phyloP scores from a whole-genome alignment of 2,113 vertebrate genomes.

The Delphinapterus leucas region DNA sequence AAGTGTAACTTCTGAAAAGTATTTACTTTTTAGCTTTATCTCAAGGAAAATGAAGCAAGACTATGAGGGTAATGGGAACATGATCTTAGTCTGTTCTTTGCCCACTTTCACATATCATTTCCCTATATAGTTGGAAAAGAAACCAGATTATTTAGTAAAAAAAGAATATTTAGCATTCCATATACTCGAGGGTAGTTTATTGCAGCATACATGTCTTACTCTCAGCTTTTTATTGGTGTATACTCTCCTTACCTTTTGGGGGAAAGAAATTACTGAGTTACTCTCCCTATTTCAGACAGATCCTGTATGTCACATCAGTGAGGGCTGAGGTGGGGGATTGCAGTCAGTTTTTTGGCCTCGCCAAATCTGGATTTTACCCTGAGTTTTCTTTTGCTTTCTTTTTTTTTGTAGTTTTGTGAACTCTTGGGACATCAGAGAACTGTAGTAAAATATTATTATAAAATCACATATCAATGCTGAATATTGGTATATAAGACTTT shows the following conservation, averaged over 20 bases:
- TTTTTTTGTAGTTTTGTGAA: not conserved
- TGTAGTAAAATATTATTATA: not conserved
- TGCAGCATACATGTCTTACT: not conserved
- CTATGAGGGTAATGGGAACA: not conserved
- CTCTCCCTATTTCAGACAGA: not conserved
- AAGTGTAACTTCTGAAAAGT: conserved; percentile 1
- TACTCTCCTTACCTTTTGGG: not conserved
- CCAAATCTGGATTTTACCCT: not conserved
- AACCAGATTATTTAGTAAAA: not conserved
- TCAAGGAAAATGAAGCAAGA: not conserved
- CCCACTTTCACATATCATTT: not conserved
- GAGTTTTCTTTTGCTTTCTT: not conserved
- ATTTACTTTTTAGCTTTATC: not conserved
- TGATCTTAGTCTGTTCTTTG: not conserved
- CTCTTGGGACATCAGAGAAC: not conserved
- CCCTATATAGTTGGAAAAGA: not conserved
- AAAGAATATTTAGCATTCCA: not conserved
- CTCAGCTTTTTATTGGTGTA: not conserved
- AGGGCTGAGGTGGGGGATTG: too few species aligned
- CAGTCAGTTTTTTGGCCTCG: not conserved
- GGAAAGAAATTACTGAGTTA: not conserved
- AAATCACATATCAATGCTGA: not conserved
- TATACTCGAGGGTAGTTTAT: not conserved
- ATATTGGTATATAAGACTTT: not conserved
- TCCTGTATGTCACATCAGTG: not conserved